Percentiles rank a stretch among this genome's conserved stretches.
phyloP scores from a whole-genome alignment of 2,113 vertebrate genomes.

The Oreochromis aureus region DNA sequence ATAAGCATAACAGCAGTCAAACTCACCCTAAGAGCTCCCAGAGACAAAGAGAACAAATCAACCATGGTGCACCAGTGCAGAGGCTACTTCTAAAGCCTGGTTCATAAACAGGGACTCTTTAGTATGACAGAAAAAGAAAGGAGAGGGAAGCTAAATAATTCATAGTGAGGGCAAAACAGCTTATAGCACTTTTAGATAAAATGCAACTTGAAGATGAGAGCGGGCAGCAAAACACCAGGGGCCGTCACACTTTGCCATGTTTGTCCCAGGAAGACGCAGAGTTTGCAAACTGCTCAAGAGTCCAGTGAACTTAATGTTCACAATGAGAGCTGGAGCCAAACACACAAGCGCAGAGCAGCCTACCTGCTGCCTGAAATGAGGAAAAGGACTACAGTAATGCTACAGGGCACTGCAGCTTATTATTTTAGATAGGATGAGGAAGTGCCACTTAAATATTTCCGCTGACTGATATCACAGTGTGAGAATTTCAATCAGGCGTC shows the following conservation, averaged over 20 bases:
- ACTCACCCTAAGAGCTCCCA: not conserved
- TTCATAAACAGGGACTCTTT: not conserved
- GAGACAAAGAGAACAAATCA: conserved; percentile 5
- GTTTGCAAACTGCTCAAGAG: not conserved
- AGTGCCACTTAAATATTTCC: conserved; percentile 47
- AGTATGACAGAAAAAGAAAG: not conserved
- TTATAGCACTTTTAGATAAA: conserved; percentile 18
- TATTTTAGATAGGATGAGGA: conserved; percentile 48
- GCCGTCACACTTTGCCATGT: conserved; percentile 4
- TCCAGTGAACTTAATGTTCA: not conserved
- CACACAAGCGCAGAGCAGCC: not conserved
- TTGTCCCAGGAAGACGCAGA: not conserved
- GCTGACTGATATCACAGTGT: conserved; percentile 37
- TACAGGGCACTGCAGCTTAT: conserved; percentile 33
- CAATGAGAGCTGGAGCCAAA: not conserved
- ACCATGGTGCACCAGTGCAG: not conserved
- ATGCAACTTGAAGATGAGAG: not conserved
- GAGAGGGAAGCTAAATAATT: not conserved
- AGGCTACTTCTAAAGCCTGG: not conserved
- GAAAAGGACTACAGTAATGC: conserved; percentile 16
- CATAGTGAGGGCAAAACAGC: conserved; percentile 10
- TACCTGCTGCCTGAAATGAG: conserved; percentile 11
- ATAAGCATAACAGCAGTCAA: conserved; percentile 2
- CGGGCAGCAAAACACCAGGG: not conserved
- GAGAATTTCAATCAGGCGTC: conserved; percentile 52